Conservation (phyloP, 2,888 invertebrate genomes). For the Himalopsyche japonica region DNA sequence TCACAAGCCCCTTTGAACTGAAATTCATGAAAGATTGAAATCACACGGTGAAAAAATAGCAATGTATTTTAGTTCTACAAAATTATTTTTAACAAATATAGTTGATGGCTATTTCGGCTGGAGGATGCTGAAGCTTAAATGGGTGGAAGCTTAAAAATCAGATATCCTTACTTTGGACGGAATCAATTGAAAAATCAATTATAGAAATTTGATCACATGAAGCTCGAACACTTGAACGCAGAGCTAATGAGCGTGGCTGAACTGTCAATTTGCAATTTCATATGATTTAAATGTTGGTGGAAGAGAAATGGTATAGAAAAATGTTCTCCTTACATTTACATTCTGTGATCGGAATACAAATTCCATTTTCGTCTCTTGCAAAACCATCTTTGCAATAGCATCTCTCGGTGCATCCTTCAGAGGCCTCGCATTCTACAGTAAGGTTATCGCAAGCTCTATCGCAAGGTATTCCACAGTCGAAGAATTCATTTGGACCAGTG, state of each 20-base stretch:
- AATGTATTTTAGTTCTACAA: too few relatives aligned
- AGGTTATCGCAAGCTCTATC: not conserved
- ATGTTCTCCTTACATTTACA: not conserved
- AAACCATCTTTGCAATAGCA: not conserved
- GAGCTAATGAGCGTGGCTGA: not conserved
- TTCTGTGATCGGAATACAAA: conserved; percentile 4
- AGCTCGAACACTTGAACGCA: too few relatives aligned
- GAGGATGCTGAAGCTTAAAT: too few relatives aligned
- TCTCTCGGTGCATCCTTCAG: not conserved
- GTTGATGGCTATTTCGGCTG: too few relatives aligned
- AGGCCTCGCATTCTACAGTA: not conserved
- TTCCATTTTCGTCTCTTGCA: not conserved
- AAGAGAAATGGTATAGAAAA: not conserved
- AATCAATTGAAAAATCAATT: too few relatives aligned
- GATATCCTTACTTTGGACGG: too few relatives aligned
- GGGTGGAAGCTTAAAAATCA: too few relatives aligned
- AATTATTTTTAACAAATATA: too few relatives aligned
- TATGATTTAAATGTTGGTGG: not conserved
- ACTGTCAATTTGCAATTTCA: not conserved
- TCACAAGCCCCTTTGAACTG: too few relatives aligned
- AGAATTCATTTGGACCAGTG: not conserved
- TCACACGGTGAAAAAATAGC: too few relatives aligned
- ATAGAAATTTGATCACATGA: too few relatives aligned
- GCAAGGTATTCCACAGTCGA: not conserved
- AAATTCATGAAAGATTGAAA: too few relatives aligned